Evolutionary conservation across 2,113 vertebrate species (phyloP).

Genomic region (Pedionomus torquatus): DNA sequence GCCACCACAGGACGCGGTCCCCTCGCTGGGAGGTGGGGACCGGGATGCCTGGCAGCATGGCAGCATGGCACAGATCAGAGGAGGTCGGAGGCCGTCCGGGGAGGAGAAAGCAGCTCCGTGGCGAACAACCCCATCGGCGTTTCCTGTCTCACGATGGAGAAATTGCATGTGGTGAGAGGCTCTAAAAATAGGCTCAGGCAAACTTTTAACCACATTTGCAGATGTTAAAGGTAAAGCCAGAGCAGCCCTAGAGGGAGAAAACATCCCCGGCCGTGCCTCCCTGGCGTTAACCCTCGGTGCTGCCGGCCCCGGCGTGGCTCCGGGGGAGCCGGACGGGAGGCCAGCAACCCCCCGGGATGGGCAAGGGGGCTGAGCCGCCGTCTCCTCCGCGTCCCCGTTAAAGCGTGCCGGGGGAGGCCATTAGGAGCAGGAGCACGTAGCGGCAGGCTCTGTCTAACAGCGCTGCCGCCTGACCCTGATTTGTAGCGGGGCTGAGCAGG

Average conservation of each 20-base stretch:
- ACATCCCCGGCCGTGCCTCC: neutral
- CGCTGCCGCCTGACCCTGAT: slow-evolving; percentile 60
- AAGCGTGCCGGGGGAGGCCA: slow-evolving; percentile 6
- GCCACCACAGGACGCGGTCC: neutral
- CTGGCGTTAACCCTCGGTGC: neutral
- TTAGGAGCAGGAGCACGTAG: slow-evolving; percentile 54
- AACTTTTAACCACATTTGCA: slow-evolving; percentile 67
- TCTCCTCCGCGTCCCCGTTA: neutral
- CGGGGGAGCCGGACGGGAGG: neutral
- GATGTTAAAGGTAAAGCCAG: slow-evolving; percentile 46
- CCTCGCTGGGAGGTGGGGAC: neutral
- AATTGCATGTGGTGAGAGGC: slow-evolving; percentile 47
- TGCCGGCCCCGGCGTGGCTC: neutral
- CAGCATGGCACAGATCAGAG: neutral
- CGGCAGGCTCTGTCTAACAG: slow-evolving; percentile 49
- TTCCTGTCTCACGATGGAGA: slow-evolving; percentile 68
- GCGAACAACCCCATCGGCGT: slow-evolving; percentile 38
- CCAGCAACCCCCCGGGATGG: neutral
- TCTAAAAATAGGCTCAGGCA: slow-evolving; percentile 71
- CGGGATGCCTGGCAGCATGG: neutral
- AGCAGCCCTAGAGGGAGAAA: neutral
- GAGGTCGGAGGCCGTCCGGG: neutral
- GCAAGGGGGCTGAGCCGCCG: neutral
- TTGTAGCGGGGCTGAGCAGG: slow-evolving; percentile 59
- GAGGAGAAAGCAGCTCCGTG: slow-evolving; percentile 24